Percentiles rank a stretch among this genome's conserved stretches.
Conservation (phyloP, 2,113 vertebrate genomes). For the Chinchilla lanigera region DNA sequence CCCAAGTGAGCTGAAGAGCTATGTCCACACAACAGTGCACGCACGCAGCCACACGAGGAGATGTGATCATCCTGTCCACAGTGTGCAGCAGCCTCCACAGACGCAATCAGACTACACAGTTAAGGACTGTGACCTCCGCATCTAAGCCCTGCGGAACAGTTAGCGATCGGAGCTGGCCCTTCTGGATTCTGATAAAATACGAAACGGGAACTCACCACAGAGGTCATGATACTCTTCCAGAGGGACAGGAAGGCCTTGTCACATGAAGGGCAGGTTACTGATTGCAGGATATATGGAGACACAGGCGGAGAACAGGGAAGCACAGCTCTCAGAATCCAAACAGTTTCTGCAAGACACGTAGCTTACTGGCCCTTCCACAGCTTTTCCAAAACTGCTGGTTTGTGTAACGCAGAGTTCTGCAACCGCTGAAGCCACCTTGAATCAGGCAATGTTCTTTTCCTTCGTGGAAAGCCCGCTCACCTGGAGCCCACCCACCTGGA, state of each 20-base stretch:
- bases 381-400: not conserved
- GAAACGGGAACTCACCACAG: not conserved
- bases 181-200: not conserved
- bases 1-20: not conserved
- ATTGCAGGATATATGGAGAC: not conserved
- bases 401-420: not conserved
- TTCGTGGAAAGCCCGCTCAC: fast-evolving
- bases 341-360: too few relatives aligned
- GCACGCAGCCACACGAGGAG: not conserved
- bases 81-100: not conserved
- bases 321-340: not conserved
- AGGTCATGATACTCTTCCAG: fast-evolving
- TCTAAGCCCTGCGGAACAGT: not conserved
- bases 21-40: not conserved
- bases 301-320: not conserved
- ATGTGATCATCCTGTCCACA: not conserved
- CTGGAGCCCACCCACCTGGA: too few relatives aligned
- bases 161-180: not conserved
- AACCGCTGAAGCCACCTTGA: fast-evolving
- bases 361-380: not conserved
- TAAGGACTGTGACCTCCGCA: not conserved
- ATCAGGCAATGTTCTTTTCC: fast-evolving
- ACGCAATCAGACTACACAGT: fast-evolving
- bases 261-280: not conserved
- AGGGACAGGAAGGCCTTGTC: not conserved